Percentiles rank a stretch among this genome's conserved stretches.
phyloP scores from a whole-genome alignment of 2,113 vertebrate genomes.

The Hypanus sabinus region DNA sequence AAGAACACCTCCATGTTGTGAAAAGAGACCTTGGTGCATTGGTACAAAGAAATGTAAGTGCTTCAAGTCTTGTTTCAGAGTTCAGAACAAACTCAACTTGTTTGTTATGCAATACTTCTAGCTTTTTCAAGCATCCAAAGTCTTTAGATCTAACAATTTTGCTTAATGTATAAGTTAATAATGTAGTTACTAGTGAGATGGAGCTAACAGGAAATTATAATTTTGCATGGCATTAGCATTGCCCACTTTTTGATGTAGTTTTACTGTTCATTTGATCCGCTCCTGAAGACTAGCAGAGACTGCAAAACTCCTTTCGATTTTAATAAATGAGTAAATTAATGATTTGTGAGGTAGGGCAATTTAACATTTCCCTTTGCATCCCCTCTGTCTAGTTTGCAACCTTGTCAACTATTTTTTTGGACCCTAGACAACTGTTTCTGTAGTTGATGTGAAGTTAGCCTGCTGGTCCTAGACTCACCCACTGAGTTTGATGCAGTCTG shows the following conservation, averaged over 20 bases:
- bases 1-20: constrained; percentile 85
- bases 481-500: too few relatives aligned
- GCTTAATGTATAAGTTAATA: neutral
- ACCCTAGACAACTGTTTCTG: neutral
- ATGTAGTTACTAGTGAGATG: neutral
- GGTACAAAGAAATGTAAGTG: constrained; percentile 64
- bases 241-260: neutral
- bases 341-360: neutral
- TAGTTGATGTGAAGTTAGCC: neutral
- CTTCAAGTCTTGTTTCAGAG: neutral
- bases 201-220: neutral
- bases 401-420: neutral
- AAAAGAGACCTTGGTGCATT: constrained; percentile 78
- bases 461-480: too few relatives aligned
- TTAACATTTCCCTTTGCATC: neutral
- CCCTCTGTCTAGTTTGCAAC: neutral
- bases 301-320: neutral
- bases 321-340: neutral
- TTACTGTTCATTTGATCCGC: neutral
- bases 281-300: neutral
- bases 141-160: neutral
- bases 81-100: neutral
- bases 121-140: neutral
- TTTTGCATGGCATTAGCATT: neutral
- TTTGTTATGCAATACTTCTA: neutral